Base-by-base conservation (phyloP, 2,888 invertebrate species). In the Eurytoma adleriae region DNA sequence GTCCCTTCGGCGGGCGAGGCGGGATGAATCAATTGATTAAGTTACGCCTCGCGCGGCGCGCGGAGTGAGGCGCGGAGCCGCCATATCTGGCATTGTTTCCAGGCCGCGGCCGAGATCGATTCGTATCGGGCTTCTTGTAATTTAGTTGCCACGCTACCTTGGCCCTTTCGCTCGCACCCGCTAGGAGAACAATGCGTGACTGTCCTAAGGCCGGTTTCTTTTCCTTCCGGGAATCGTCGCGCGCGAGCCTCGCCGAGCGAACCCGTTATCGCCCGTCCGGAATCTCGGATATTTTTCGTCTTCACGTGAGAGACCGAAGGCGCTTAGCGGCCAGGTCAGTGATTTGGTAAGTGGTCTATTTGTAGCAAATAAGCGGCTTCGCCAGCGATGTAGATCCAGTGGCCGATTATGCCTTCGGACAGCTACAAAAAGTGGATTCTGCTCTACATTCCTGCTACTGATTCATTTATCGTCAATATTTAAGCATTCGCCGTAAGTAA, bases 11-110 rank as follows among this genome's bases (percentile, higher is more conserved):
- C 18, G 30, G n/a, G 59, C 20, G 48, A 52, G 67, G 30, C 54
- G 66, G 40, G 57, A 73, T 61, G 67, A 72, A 78, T 78, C 66
- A 78, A 79, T 79, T 57, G 79, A 78, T 78, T 59, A 72, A 72
- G 72, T 66, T 52, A 66, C 72, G 67, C 61, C 67, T 68, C 50
- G 48, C 54, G 27, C 24, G 24, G 2, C 24, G 7, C 18, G 50
- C 7, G 30, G 20, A 24, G 27, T 2, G 24, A 24, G 1, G 7
- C 18, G 50, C 7, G 30, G 20, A 24, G 27, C n/a, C 24, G 40
- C 27, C 50, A 5, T 56, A 64, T 54, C 56, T 59, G 18, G 18
- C 27, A 74, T 74, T 74, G 74, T 73, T 73, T 73, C 52, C 73
- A 30, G 16, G 73, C 40, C 64, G 40, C 40, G 40, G 40, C 40